Evolutionary conservation across 2,113 vertebrate genomes (phyloP), one percentile per base, ranked within the genome.

Genomic region (Myotis brandtii): DNA sequence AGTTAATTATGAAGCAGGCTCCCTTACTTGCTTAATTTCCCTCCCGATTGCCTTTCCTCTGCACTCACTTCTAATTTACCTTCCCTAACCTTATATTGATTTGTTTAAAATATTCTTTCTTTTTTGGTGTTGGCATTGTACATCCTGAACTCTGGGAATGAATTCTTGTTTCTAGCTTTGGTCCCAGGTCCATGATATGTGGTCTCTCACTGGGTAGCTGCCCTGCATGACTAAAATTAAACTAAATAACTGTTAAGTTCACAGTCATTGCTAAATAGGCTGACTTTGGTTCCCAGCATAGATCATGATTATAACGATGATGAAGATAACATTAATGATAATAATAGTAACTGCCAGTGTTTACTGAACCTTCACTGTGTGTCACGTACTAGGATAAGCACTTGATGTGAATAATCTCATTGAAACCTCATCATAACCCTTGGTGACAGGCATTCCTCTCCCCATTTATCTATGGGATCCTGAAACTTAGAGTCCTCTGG

Each of bases 21-120:
- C 43, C 43, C 43, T 43, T 43, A 43, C 43, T 43, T 94, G 76
- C 34, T 84, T 94, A 79, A 80, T 83, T 85, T 94, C 34, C 79
- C 12, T 85, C 21, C 37, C n/a, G 25, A 37, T 11, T 89, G 18
- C 69, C 27, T 80, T 93, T 85, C 4, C 2, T 46, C 16, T 77
- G 12, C 4, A 70, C 5, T 50, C 3, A 54, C 9, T 81, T 50
- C 20, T 14, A 85, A 1, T 6, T 25, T 67, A 27, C 13, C 18
- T 43, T 40, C 9, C 27, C 70, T 1, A 43, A 14, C 46, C 1
- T 76, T 12, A 52, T 11, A 66, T 2, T 62, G 62, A 50, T 54
- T 72, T 40, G 7, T 92, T 91, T 76, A 70, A 88, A 66, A 52
- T 1, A 56, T 85, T 20, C 20, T 18, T 20, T 43, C 37, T 5